Base-by-base conservation (phyloP, 2,888 invertebrate genomes). In the Tipula unca region DNA sequence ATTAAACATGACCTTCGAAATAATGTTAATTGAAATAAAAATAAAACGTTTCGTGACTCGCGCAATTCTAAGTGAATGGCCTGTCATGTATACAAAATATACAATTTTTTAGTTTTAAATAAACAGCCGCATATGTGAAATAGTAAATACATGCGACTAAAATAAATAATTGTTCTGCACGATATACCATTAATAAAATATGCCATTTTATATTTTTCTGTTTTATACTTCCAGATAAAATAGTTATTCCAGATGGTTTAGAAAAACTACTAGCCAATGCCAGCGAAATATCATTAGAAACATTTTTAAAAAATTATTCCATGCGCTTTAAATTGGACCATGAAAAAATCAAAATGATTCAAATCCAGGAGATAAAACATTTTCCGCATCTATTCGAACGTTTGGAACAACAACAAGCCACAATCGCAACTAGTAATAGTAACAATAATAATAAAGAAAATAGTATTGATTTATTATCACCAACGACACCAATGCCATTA, bases 181-280 rank as follows among this genome's bases (percentile, higher is more conserved):
- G 32, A 29, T 32, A 82, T 29, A 1, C 6, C 32, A 32, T 32
- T 32, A 32, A 32, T 6, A 32, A 32, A 32, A 32, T 29, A 82
- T 25, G 25, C 5, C 10, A 48, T 48, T 48, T 69, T n/a, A n/a
- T n/a, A n/a, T n/a, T n/a, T n/a, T n/a, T n/a, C n/a, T n/a, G n/a
- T n/a, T n/a, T n/a, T n/a, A n/a, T n/a, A 29, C 86, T 89, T 89
- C 85, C 88, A 90, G 91, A 90, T 88, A 90, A 90, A 90, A 90
- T 91, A 89, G 89, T 90, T 88, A 90, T 91, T 89, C 90, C 91
- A 87, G 91, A 91, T 88, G 89, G 90, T 88, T 90, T 91, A 86
- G 90, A 90, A 87, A 90, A 90, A 87, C 90, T 89, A 87, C 89
- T 90, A 87, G 88, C 89, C 84, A 90, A 90, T 88, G 89, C 89